These are phyloP conservation scores for Brachymystax lenok DNA, from an alignment of 2,797 vertebrate genomes.

Conservation along the genomic window DNA sequence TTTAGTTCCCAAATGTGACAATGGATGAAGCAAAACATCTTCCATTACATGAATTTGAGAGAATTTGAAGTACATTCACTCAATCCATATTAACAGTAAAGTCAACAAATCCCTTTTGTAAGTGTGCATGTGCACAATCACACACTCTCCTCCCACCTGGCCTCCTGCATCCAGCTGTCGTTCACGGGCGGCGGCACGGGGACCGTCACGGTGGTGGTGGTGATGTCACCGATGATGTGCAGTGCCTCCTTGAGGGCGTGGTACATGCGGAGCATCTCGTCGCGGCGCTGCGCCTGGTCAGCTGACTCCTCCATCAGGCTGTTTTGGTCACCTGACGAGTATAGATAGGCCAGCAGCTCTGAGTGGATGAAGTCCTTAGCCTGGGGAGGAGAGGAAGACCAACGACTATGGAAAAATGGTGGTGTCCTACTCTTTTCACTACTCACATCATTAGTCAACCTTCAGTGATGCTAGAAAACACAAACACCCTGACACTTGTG, in stretches of 20 bases:
- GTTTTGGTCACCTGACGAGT: slow-evolving; percentile 89
- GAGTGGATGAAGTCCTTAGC: slow-evolving; percentile 97
- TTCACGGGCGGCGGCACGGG: slow-evolving; percentile 90
- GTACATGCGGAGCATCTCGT: slow-evolving; percentile 95
- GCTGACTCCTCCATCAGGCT: slow-evolving; percentile 96
- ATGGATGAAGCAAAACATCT: too few species aligned
- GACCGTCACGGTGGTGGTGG: slow-evolving; percentile 84
- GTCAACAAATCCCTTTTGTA: too few species aligned
- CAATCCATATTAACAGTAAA: too few species aligned
- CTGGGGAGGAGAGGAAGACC: slow-evolving; percentile 57
- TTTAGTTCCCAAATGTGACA: too few species aligned
- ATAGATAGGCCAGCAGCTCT: slow-evolving; percentile 92
- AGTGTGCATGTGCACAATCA: too few species aligned
- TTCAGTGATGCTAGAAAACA: background rate
- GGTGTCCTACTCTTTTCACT: background rate
- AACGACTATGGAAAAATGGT: background rate
- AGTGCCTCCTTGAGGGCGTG: slow-evolving; percentile 90
- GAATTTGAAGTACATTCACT: too few species aligned
- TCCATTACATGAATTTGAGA: too few species aligned
- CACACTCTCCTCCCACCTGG: slow-evolving; percentile 55
- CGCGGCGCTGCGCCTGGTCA: slow-evolving; percentile 90
- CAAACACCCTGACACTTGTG: too few species aligned
- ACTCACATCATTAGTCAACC: background rate
- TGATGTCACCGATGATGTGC: slow-evolving; percentile 92
- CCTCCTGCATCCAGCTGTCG: slow-evolving; percentile 81